These are phyloP conservation scores for Boloria selene DNA, from an alignment of 2,888 invertebrate genomes.

Conservation along the genomic window DNA sequence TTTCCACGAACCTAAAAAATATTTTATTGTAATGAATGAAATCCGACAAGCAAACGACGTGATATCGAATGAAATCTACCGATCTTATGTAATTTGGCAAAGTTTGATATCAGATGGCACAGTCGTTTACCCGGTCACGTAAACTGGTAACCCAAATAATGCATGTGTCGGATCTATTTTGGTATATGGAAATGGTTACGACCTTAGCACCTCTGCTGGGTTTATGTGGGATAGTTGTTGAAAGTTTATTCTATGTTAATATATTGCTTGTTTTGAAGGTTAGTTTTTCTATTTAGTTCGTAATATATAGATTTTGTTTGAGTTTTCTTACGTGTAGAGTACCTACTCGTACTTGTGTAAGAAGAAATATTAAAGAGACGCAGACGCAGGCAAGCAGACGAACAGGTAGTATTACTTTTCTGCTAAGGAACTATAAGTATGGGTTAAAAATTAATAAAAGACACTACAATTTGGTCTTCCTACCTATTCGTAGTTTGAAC, in stretches of 20 bases:
- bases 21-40: too few species aligned
- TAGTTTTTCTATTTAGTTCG: neutral
- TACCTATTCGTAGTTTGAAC: too few species aligned
- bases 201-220: constrained; percentile 25
- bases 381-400: too few species aligned
- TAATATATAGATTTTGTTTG: too few species aligned
- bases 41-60: neutral
- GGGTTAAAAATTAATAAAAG: too few species aligned
- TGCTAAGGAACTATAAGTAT: too few species aligned
- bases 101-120: constrained; percentile 20
- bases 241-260: constrained; percentile 1
- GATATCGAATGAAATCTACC: neutral
- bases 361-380: neutral
- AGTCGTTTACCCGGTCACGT: constrained; percentile 55
- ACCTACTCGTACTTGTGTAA: neutral
- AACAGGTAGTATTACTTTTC: too few species aligned
- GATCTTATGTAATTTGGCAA: constrained; percentile 24
- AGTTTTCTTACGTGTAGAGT: neutral
- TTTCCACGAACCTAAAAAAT: too few species aligned
- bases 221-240: neutral
- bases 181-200: constrained; percentile 48
- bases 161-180: constrained; percentile 62
- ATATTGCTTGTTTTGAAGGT: neutral
- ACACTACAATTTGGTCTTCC: too few species aligned
- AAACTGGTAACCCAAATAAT: constrained; percentile 66